A percentile compares a stretch with the other conserved stretches of the same genome.
phyloP scores from a whole-genome alignment of 1,140 invertebrate species.

The Drosophila prosaltans region DNA sequence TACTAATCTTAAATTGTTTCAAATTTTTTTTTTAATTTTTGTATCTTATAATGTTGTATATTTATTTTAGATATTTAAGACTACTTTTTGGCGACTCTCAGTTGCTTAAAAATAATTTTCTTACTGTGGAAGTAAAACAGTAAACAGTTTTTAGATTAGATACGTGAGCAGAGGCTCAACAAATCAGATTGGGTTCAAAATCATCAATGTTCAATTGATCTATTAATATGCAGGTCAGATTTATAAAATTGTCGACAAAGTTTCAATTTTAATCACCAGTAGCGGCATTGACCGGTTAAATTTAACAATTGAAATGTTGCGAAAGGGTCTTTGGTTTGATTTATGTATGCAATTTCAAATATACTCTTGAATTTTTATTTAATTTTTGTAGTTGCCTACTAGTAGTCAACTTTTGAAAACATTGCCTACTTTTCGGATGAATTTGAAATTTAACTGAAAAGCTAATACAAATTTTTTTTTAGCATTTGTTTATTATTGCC shows the following conservation, averaged over 20 bases:
- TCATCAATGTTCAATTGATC: conserved; percentile 37
- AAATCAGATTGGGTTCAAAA: conserved; percentile 46
- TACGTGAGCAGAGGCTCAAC: background rate
- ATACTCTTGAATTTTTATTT: background rate
- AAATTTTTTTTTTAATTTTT: conserved; percentile 28
- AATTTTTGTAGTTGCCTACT: background rate
- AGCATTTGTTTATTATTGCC: too few relatives aligned
- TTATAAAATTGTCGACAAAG: conserved; percentile 15
- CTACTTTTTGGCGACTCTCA: background rate
- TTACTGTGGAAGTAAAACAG: background rate
- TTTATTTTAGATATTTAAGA: background rate
- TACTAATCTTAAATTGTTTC: conserved; percentile 24
- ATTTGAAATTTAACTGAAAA: conserved; percentile 1
- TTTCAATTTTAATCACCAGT: conserved; percentile 4
- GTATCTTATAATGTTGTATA: background rate
- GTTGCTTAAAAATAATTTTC: too few relatives aligned
- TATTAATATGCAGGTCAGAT: conserved; percentile 51
- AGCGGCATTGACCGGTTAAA: conserved; percentile 68
- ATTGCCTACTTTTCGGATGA: conserved; percentile 5
- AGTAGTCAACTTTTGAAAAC: background rate
- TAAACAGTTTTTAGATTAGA: background rate
- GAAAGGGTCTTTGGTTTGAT: conserved; percentile 19
- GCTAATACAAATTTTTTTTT: background rate
- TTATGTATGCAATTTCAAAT: background rate
- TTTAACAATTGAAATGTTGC: conserved; percentile 36